Evolutionary conservation across 2,797 vertebrate species (phyloP).

Genomic region (Sebastes itinus): DNA sequence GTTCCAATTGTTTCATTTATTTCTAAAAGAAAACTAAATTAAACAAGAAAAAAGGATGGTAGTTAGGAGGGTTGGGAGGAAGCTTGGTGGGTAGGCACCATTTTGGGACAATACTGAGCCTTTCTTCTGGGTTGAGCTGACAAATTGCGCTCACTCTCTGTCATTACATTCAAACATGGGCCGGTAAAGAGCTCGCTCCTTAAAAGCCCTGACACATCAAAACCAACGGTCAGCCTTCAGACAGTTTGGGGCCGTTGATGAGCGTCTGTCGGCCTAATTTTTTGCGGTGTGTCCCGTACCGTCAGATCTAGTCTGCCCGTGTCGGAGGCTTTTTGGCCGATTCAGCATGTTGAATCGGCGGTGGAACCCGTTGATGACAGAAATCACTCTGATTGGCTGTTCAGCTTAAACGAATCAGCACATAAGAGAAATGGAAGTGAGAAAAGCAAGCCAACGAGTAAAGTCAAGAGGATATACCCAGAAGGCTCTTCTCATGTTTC

Average conservation of each 20-base stretch:
- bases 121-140: not conserved
- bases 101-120: not conserved
- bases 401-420: too few species aligned
- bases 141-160: not conserved
- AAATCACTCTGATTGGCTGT: too few species aligned
- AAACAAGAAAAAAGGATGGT: too few species aligned
- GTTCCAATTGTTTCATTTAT: not conserved
- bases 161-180: not conserved
- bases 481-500: too few species aligned
- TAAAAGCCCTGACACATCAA: too few species aligned
- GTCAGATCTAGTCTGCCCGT: too few species aligned
- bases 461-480: fast-evolving
- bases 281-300: too few species aligned
- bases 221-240: fast-evolving
- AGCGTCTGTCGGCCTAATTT: too few species aligned
- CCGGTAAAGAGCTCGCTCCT: too few species aligned
- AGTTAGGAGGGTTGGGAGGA: not conserved
- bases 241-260: too few species aligned
- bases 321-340: too few species aligned
- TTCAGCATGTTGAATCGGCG: too few species aligned
- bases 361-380: fast-evolving
- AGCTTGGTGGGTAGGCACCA: not conserved
- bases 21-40: not conserved
- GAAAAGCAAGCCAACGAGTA: fast-evolving
- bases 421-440: fast-evolving